phyloP scores from a whole-genome alignment of 2,888 invertebrate genomes.

The Dromius quadrimaculatus region DNA sequence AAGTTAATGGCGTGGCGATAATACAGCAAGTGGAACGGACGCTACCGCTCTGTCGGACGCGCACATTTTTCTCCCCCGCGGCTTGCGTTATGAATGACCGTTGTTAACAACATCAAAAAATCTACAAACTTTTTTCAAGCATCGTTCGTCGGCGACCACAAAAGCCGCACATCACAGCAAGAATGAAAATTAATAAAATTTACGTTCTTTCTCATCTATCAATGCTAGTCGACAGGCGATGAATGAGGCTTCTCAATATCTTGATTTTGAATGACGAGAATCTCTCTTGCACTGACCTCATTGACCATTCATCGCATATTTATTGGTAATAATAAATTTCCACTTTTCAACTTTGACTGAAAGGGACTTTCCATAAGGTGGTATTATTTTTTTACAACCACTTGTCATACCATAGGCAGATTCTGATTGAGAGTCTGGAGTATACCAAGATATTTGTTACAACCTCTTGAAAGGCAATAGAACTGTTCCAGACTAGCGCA shows the following conservation, averaged over 20 bases:
- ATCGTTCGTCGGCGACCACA: slow-evolving; percentile 22
- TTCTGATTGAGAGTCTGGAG: too few relatives aligned
- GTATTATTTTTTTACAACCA: too few relatives aligned
- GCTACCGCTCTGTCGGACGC: slow-evolving; percentile 44
- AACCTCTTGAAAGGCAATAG: too few relatives aligned
- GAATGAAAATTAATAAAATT: slow-evolving; percentile 43
- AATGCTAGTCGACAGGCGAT: slow-evolving; percentile 38
- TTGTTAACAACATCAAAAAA: slow-evolving; percentile 52
- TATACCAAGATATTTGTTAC: too few relatives aligned
- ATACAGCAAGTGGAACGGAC: slow-evolving; percentile 51
- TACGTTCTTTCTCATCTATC: slow-evolving; percentile 44
- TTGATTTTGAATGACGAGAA: too few relatives aligned
- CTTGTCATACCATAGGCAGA: too few relatives aligned
- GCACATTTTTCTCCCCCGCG: slow-evolving; percentile 50
- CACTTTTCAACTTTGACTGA: too few relatives aligned
- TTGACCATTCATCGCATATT: too few relatives aligned
- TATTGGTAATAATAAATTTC: too few relatives aligned
- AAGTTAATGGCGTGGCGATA: slow-evolving; percentile 51
- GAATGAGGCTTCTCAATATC: slow-evolving; percentile 33
- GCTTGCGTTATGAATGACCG: slow-evolving; percentile 49
- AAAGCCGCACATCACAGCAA: slow-evolving; percentile 25
- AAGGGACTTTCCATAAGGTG: too few relatives aligned
- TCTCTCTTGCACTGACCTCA: too few relatives aligned
- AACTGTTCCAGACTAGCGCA: too few relatives aligned
- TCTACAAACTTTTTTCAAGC: slow-evolving; percentile 42